Evolutionary conservation across 2,113 vertebrate species (phyloP), one percentile per base, ranked within the genome.

Genomic region (Papio anubis): DNA sequence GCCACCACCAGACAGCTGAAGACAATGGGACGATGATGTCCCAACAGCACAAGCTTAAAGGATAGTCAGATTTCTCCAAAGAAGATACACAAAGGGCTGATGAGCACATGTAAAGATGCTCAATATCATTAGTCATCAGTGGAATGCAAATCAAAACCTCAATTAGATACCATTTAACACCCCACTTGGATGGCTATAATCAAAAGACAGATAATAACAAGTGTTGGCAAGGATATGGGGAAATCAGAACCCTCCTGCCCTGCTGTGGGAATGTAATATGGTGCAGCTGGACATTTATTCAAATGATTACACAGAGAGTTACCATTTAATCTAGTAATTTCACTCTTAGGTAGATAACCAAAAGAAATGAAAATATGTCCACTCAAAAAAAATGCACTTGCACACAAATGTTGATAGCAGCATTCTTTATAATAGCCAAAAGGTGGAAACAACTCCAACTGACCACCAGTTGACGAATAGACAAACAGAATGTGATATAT

Each of bases 241-340:
- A 18, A 40, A 27, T n/a, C 13, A 18, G 55, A 68, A 25, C 8
- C 9, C 4, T 64, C 43, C 35, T 3, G 0, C 0, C 8, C 4
- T 32, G 11, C 66, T 32, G 32, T n/a, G 32, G 27, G 32, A 14
- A 48, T 0, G 11, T 4, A 35, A 57, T 9, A 27, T 4, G 8
- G 2, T 68, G 21, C 16, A 5, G 3, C 18, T 50, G 52, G 20
- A 23, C 6, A 30, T 2, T 3, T 83, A 38, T 8, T 45, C 59
- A 40, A 18, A 48, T 17, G 38, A 23, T 25, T 23, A 30, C 0
- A 43, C 50, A 81, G 0, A 20, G 5, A 64, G 20, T 27, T 43
- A 5, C 18, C 32, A 32, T 61, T 78, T 87, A 8, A 59, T 38
- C 45, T 40, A 88, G 32, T 5, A 80, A 79, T 48, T 45, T 35